Percentiles rank a stretch among this genome's conserved stretches.
These are phyloP conservation scores for Erpobdella octoculata DNA, from an alignment of 2,888 invertebrate genomes.

Conservation along the genomic window DNA sequence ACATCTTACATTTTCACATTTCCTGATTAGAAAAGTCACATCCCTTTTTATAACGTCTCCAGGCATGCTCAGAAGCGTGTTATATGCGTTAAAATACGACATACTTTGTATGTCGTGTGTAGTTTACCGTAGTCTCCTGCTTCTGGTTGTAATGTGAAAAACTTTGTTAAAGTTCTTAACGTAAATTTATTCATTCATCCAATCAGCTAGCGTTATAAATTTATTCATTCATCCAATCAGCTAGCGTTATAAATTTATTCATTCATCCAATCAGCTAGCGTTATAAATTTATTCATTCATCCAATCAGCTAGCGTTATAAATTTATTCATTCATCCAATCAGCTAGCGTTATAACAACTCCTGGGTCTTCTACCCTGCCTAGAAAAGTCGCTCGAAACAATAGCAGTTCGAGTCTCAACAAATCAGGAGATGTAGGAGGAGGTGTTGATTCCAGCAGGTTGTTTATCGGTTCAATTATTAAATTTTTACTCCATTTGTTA, in stretches of 20 bases:
- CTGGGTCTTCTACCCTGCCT: slow-evolving; percentile 15
- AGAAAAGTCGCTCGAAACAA: slow-evolving; percentile 9
- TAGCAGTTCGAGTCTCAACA: slow-evolving; percentile 35
- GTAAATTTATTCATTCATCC: too few species aligned
- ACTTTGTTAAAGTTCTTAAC: too few species aligned
- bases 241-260: background rate
- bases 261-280: background rate
- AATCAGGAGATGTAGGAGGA: slow-evolving; percentile 34
- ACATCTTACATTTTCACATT: too few species aligned
- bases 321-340: background rate
- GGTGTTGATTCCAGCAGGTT: background rate
- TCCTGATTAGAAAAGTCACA: too few species aligned
- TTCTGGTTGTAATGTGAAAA: too few species aligned
- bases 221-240: background rate
- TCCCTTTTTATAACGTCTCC: too few species aligned
- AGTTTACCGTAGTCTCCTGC: too few species aligned
- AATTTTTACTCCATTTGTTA: background rate
- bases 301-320: background rate
- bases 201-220: too few species aligned
- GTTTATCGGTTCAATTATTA: background rate
- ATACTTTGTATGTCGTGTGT: too few species aligned
- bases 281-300: background rate
- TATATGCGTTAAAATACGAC: too few species aligned
- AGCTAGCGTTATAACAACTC: slow-evolving; percentile 8
- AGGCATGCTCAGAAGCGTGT: too few species aligned